These are phyloP conservation scores for Copidosoma floridanum DNA, from an alignment of 1,140 invertebrate species.

Conservation along the genomic window DNA sequence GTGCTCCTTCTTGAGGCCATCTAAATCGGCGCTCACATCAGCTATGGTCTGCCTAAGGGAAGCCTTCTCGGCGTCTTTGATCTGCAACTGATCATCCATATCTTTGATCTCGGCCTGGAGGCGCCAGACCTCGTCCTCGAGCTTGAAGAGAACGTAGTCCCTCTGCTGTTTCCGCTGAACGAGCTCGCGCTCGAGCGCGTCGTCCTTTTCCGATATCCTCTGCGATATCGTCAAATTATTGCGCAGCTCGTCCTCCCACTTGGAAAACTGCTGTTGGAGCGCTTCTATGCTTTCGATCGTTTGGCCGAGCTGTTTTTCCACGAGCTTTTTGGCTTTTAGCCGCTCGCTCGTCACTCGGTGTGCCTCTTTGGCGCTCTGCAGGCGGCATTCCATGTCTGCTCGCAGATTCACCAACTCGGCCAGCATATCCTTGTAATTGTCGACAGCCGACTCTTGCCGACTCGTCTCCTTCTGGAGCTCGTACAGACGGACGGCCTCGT, in stretches of 20 bases:
- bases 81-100: conserved; percentile 51
- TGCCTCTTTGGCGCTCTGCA: conserved; percentile 44
- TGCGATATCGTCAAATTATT: conserved; percentile 54
- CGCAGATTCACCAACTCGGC: conserved; percentile 49
- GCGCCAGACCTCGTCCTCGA: conserved; percentile 58
- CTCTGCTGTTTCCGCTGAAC: conserved; percentile 57
- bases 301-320: conserved; percentile 45
- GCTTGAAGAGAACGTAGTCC: conserved; percentile 57
- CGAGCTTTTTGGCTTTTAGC: conserved; percentile 44
- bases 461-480: conserved; percentile 56
- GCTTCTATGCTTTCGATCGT: conserved; percentile 51
- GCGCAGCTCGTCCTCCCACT: conserved; percentile 57
- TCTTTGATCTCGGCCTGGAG: conserved; percentile 55
- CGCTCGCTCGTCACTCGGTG: conserved; percentile 45
- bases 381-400: conserved; percentile 42
- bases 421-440: conserved; percentile 54
- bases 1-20: conserved; percentile 68
- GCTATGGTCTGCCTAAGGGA: conserved; percentile 55
- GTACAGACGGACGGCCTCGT: conserved; percentile 52
- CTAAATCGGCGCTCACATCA: conserved; percentile 67
- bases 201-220: conserved; percentile 57
- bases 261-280: conserved; percentile 51
- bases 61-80: conserved; percentile 53
- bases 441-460: conserved; percentile 56
- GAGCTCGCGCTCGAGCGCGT: conserved; percentile 50